Evolutionary conservation across 2,797 vertebrate species (phyloP).

Genomic region (Coregonus suidteri): DNA sequence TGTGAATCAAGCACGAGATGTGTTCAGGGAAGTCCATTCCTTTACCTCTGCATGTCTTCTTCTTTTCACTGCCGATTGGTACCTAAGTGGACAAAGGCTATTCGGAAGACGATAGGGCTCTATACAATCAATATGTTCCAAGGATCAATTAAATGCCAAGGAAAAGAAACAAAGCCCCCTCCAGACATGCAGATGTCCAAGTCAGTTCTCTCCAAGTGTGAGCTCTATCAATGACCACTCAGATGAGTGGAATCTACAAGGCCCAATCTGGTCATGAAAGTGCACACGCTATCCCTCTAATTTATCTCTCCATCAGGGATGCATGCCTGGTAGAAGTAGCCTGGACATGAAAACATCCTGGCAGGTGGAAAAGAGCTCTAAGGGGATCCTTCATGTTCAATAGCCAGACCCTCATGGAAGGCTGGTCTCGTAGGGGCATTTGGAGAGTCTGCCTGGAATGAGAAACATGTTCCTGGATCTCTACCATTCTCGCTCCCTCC

Average conservation of each 20-base stretch:
- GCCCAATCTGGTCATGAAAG: not conserved
- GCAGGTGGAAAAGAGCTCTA: slow-evolving; percentile 59
- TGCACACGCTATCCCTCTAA: not conserved
- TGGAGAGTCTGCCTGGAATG: not conserved
- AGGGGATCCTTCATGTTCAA: slow-evolving; percentile 45
- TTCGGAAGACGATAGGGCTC: too few relatives aligned
- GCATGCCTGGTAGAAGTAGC: slow-evolving; percentile 26
- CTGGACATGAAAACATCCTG: slow-evolving; percentile 43
- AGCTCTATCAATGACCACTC: too few relatives aligned
- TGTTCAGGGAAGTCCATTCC: too few relatives aligned
- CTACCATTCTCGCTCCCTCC: not conserved
- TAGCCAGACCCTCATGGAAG: slow-evolving; percentile 23
- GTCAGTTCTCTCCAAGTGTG: too few relatives aligned
- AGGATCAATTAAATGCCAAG: too few relatives aligned
- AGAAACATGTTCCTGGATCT: not conserved
- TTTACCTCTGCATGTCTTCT: too few relatives aligned
- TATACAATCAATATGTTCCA: too few relatives aligned
- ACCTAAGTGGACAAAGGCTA: too few relatives aligned
- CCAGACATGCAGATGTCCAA: too few relatives aligned
- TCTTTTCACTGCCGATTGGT: too few relatives aligned
- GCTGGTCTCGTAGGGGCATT: not conserved
- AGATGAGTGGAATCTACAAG: not conserved
- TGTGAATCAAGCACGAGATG: too few relatives aligned
- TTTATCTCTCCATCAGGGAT: slow-evolving; percentile 1
- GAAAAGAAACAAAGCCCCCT: too few relatives aligned